A percentile compares a stretch with the other conserved stretches of the same genome.
Conservation (phyloP, 2,113 vertebrate genomes). For the Manacus vitellinus region DNA sequence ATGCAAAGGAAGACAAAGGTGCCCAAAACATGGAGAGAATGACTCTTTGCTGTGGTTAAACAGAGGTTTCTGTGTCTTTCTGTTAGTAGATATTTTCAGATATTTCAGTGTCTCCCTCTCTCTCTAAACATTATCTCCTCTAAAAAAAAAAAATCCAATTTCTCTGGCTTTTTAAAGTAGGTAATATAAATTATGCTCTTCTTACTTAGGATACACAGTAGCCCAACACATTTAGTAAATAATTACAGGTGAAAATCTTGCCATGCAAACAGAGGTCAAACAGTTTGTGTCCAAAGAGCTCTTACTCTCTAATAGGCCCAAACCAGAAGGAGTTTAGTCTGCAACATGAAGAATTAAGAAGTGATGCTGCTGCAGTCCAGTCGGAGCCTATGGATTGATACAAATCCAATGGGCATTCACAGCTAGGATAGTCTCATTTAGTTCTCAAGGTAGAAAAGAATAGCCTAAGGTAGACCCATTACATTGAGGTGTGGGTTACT, state of each 20-base stretch:
- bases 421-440: background rate
- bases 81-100: background rate
- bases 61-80: background rate
- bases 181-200: background rate
- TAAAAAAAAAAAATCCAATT: background rate
- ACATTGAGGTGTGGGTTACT: background rate
- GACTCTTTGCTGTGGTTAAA: constrained; percentile 5
- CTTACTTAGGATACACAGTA: background rate
- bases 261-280: background rate
- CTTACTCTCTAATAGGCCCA: background rate
- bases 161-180: background rate
- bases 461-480: background rate
- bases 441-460: background rate
- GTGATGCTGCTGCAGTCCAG: background rate
- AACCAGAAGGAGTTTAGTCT: background rate
- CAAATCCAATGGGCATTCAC: background rate
- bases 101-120: background rate
- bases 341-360: background rate
- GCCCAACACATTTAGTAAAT: background rate
- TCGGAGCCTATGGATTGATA: background rate
- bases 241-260: background rate
- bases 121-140: background rate
- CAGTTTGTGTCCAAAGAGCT: background rate
- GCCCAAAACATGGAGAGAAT: background rate
- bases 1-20: background rate